phyloP scores from a whole-genome alignment of 2,113 vertebrate genomes.

The Cinclus cinclus region DNA sequence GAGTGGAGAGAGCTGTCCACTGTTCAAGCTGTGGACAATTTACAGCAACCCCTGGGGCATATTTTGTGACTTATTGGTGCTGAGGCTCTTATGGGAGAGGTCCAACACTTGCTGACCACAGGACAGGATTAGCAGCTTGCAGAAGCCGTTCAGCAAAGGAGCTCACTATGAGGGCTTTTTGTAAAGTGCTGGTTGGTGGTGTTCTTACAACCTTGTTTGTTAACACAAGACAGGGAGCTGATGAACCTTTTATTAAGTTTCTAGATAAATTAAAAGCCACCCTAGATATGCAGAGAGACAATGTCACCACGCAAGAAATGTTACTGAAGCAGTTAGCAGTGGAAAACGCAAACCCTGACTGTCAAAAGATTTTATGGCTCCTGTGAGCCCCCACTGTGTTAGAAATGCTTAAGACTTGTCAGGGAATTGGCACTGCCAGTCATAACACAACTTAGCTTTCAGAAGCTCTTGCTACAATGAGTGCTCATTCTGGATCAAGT shows the following conservation, averaged over 20 bases:
- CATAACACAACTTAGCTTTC: too few relatives aligned
- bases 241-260: background rate
- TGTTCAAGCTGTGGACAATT: background rate
- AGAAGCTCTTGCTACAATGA: background rate
- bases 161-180: background rate
- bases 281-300: background rate
- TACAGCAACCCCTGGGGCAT: background rate
- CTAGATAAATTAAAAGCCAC: background rate
- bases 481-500: too few relatives aligned
- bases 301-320: background rate
- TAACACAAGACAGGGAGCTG: background rate
- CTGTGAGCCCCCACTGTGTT: rapidly evolving
- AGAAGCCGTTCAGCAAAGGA: background rate
- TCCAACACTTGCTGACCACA: too few relatives aligned
- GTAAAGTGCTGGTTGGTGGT: rapidly evolving
- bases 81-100: too few relatives aligned
- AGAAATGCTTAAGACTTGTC: background rate
- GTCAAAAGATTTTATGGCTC: background rate
- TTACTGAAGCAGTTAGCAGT: background rate
- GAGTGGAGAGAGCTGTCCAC: background rate
- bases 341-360: background rate
- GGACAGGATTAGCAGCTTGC: background rate
- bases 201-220: background rate
- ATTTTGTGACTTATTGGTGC: rapidly evolving
- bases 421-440: background rate